Percentiles rank a stretch among this genome's conserved stretches.
Evolutionary conservation across 1,140 invertebrate genomes (phyloP).

Genomic region (Leptestheria dahalacensis): DNA sequence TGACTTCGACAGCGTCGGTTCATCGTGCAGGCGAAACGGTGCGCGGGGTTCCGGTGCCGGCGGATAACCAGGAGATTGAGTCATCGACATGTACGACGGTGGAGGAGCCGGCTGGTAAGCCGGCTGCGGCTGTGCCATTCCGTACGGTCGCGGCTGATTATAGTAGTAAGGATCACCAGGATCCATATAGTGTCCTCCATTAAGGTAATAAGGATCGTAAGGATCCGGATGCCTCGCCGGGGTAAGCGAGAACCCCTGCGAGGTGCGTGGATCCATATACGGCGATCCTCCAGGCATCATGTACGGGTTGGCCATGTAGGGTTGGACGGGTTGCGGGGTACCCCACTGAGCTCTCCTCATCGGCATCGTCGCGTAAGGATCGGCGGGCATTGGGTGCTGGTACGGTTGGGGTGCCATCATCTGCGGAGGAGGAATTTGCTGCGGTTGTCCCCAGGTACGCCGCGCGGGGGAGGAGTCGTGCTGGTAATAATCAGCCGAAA

Average conservation of each 20-base stretch:
- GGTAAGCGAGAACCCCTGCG: background rate
- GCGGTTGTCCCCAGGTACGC: conserved; percentile 20
- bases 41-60: conserved; percentile 7
- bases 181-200: background rate
- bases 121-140: background rate
- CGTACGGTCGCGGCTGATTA: background rate
- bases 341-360: conserved; percentile 17
- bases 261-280: conserved; percentile 3
- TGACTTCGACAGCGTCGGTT: background rate
- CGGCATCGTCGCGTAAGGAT: conserved; percentile 17
- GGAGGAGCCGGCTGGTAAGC: background rate
- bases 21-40: conserved; percentile 10
- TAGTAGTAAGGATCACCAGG: conserved; percentile 3
- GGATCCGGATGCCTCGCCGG: conserved; percentile 1
- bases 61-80: conserved; percentile 8
- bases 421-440: conserved; percentile 16
- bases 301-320: background rate
- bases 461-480: conserved; percentile 37
- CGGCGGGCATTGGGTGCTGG: background rate
- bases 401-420: background rate
- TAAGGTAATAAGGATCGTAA: conserved; percentile 3
- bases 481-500: conserved; percentile 41
- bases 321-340: conserved; percentile 11
- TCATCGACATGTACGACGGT: background rate
- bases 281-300: background rate